Evolutionary conservation across 2,113 vertebrate species (phyloP), one percentile per base, ranked within the genome.

Genomic region (Hypocryptadius cinnamomeus): DNA sequence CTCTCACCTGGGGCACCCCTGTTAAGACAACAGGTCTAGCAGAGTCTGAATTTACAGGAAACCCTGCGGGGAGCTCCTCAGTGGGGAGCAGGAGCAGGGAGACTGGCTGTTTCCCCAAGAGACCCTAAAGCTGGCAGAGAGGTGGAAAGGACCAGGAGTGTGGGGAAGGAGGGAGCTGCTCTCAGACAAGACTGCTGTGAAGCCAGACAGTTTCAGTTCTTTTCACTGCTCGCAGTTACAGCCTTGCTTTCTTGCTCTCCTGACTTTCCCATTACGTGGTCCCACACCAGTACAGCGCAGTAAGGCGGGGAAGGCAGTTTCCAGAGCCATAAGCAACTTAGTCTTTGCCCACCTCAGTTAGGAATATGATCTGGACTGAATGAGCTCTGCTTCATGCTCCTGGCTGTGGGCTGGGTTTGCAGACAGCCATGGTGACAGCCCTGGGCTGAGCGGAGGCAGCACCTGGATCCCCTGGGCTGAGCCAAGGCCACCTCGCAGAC

Each of bases 391-490:
- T 50, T 47, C 2, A 1, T 16, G 33, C 23, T 53, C 12, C 65
- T 39, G 10, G 10, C 37, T 1, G 0, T 6, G 30, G 18, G 5
- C 51, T 0, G 1, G 50, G 11, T 28, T 47, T 51, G 57, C 79
- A 61, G 79, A 3, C 33, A 10, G 22, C 15, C 0, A 0, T 9
- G 35, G 28, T 60, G 10, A 12, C 53, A 30, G 63, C 28, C 37
- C 60, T 20, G 31, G 5, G 6, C 42, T 37, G 53, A 50, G 65
- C 8, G 0, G 30, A 54, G 60, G n/a, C 6, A 4, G 22, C 27
- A 2, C 4, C 42, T 8, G 9, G 4, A 30, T 40, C 30, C 1
- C 2, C 63, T 4, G 4, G 33, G 45, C 51, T 40, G 51, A 63
- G 51, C 61, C 15, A 14, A 24, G 1, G 11, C 61, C n/a, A 30